phyloP scores from a whole-genome alignment of 2,888 invertebrate species.

The Ornithoptera priamus region DNA sequence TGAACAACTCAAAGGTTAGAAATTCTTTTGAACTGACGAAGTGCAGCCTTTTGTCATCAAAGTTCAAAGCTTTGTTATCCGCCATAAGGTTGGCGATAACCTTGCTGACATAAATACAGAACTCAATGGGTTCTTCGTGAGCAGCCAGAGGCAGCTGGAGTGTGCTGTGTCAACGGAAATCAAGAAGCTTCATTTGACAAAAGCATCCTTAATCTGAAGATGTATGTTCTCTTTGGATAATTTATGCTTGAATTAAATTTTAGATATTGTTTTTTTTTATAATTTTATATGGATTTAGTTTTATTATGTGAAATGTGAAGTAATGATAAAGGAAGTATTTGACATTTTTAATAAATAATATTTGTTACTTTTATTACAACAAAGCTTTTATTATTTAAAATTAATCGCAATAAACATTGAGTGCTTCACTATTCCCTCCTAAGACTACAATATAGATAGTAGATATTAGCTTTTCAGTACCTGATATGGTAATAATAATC shows the following conservation, averaged over 20 bases:
- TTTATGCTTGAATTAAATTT: neutral
- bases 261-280: no score
- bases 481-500: no score
- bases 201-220: constrained; percentile 21
- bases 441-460: no score
- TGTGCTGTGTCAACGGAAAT: constrained; percentile 18
- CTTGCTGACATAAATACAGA: constrained; percentile 27
- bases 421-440: no score
- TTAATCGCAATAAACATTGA: no score
- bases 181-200: constrained; percentile 17
- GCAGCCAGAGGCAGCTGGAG: constrained; percentile 4
- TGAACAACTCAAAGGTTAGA: constrained; percentile 5
- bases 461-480: no score
- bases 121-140: constrained; percentile 20
- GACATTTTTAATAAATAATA: no score
- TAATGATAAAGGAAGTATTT: no score
- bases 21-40: constrained; percentile 21
- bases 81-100: constrained; percentile 17
- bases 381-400: no score
- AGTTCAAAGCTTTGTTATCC: constrained; percentile 22
- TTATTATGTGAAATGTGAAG: no score
- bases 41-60: constrained; percentile 17
- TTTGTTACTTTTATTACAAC: no score
- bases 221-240: neutral
- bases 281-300: no score